Evolutionary conservation across 2,113 vertebrate species (phyloP), one percentile per base, ranked within the genome.

Genomic region (Eleginops maclovinus): DNA sequence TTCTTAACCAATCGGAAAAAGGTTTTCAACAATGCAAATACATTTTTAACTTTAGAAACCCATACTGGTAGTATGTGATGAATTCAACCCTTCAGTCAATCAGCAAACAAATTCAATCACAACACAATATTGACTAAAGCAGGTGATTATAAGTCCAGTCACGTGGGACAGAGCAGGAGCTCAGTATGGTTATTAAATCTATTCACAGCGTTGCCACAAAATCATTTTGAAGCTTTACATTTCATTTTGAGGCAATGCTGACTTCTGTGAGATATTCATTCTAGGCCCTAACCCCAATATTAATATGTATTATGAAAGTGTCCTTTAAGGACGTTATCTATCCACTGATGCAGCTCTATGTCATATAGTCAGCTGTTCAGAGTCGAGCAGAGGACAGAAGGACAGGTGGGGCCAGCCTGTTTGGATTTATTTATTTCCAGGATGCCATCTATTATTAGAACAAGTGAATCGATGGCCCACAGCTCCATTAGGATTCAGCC

Each of bases 401-500:
- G 49, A 26, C 28, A 58, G 66, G 22, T 1, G 40, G 58, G 21
- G 36, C 50, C 14, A n/a, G 36, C 50, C 56, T 77, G 47, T 77
- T 76, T n/a, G 47, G 61, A 79, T 15, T 19, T 13, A 63, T 65
- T 74, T 77, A 55, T 67, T 85, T 66, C 31, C 69, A 77, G 50
- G 59, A 77, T 40, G 63, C 44, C 47, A 47, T 72, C 77, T 89
- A 88, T 85, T 77, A 82, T 88, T 84, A 83, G 84, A 83, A 68
- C 65, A 51, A 43, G 66, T 72, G 36, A 72, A 88, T 90, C 66
- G 8, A 89, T 90, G 68, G 50, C 53, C 6, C 59, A 61, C 71
- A 77, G 70, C 79, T 54, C 11, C 50, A 21, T 69, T 43, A 10
- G 62, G 55, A 77, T 66, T 65, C 26, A 12, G 43, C 41, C 22